Evolutionary conservation across 2,888 invertebrate genomes (phyloP).

Genomic region (Xanthorhoe designata): DNA sequence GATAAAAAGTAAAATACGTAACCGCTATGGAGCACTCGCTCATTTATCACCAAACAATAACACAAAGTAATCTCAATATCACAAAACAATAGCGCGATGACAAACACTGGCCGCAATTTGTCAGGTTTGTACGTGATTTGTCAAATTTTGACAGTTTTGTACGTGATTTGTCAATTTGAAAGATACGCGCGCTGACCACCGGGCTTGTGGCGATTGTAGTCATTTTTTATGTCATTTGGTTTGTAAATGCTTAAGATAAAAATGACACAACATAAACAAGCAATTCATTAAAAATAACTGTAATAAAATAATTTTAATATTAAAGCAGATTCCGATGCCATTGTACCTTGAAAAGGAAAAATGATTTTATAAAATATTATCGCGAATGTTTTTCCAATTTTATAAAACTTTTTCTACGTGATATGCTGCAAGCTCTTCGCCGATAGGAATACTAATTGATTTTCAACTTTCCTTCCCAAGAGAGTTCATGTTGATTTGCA

Average conservation of each 20-base stretch:
- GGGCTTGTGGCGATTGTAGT: conserved; percentile 39
- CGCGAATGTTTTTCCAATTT: too few relatives aligned
- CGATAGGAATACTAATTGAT: too few relatives aligned
- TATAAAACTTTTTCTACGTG: too few relatives aligned
- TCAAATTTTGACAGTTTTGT: conserved; percentile 61
- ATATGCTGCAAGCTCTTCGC: too few relatives aligned
- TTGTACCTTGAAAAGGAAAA: too few relatives aligned
- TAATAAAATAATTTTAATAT: neutral
- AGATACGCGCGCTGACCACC: conserved; percentile 53
- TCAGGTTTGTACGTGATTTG: conserved; percentile 64
- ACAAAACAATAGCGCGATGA: conserved; percentile 52
- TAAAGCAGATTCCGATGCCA: neutral
- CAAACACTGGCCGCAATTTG: conserved; percentile 58
- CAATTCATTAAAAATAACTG: neutral
- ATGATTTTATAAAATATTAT: too few relatives aligned
- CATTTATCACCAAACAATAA: conserved; percentile 26
- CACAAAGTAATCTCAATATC: conserved; percentile 22
- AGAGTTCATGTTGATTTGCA: too few relatives aligned
- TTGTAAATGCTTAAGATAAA: conserved; percentile 3
- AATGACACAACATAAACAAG: neutral
- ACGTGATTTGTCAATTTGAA: conserved; percentile 70
- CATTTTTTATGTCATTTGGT: conserved; percentile 16
- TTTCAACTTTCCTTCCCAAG: too few relatives aligned
- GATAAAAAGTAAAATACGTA: neutral
- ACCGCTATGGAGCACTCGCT: neutral